These are phyloP conservation scores for Orientallactaga sibirica DNA, from an alignment of 2,797 vertebrate genomes.

Conservation along the genomic window DNA sequence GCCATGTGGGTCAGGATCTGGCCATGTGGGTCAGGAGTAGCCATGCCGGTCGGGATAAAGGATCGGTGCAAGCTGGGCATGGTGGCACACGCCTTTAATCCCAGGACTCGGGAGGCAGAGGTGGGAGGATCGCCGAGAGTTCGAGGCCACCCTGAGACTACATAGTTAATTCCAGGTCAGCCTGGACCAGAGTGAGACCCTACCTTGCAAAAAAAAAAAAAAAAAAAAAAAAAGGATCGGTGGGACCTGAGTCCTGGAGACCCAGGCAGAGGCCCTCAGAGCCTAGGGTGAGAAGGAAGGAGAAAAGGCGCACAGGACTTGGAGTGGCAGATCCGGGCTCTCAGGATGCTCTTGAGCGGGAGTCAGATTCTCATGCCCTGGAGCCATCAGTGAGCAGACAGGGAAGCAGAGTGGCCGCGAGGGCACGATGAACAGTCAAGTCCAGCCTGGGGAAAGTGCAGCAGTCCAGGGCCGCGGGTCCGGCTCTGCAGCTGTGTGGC, in stretches of 20 bases:
- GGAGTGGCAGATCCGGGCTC: constrained; percentile 81
- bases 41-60: not conserved
- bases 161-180: no score
- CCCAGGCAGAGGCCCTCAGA: constrained; percentile 73
- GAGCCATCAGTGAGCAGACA: not conserved
- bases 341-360: constrained; percentile 72
- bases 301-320: not conserved
- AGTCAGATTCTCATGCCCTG: constrained; percentile 79
- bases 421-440: not conserved
- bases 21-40: no score
- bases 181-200: no score
- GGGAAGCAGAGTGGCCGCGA: not conserved
- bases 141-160: no score
- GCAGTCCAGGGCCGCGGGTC: not conserved
- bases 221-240: constrained; percentile 26
- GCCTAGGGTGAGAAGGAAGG: constrained; percentile 40
- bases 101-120: no score
- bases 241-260: constrained; percentile 67
- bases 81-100: no score
- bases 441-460: not conserved
- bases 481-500: not conserved
- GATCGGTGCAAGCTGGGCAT: not conserved
- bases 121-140: no score
- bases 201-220: no score
- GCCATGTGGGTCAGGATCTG: not conserved